Evolutionary conservation across 1,140 invertebrate genomes (phyloP), one percentile per base, ranked within the genome.

Genomic region (Apis dorsata): DNA sequence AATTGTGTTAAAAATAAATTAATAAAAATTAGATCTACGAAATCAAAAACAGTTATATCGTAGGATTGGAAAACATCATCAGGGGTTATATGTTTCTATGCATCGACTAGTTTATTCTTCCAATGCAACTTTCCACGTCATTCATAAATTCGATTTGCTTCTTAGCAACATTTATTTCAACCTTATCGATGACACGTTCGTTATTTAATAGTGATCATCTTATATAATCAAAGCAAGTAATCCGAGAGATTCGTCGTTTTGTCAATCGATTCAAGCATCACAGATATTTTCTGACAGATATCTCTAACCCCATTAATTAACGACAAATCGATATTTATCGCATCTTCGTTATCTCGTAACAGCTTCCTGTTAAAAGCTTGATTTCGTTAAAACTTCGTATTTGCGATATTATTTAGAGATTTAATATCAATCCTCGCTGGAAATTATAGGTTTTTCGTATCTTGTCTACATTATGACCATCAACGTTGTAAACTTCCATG

Each of bases 111-210:
- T 51, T 53, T 53, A 4, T n/a, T 77, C n/a, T 44, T 11, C 9
- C 9, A 0, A 5, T 21, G 19, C 51, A 28, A 55, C 75, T 77
- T 65, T 66, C 51, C 19, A 79, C n/a, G 11, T 62, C 28, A 55
- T 19, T 21, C 17, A 5, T 79, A 70, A 79, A 44, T 44, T 79
- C 66, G 53, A 44, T 78, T 55, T 69, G 49, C 49, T 28, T 34
- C 34, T 44, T 13, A 21, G 9, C 44, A 59, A 51, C n/a, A 44
- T 79, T 57, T 51, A 51, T 9, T 51, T 60, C 1, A 44, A 24
- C 17, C 15, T 49, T 74, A n/a, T 62, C 51, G 28, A 49, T 13
- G 2, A 13, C 5, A 8, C 57, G 5, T 28, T 5, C 28, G 71
- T 73, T 59, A 62, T 44, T 44, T 44, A 44, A 44, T 7, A 5